Evolutionary conservation across 2,888 invertebrate species (phyloP), one percentile per base, ranked within the genome.

Genomic region (Eustalomyia histrio): DNA sequence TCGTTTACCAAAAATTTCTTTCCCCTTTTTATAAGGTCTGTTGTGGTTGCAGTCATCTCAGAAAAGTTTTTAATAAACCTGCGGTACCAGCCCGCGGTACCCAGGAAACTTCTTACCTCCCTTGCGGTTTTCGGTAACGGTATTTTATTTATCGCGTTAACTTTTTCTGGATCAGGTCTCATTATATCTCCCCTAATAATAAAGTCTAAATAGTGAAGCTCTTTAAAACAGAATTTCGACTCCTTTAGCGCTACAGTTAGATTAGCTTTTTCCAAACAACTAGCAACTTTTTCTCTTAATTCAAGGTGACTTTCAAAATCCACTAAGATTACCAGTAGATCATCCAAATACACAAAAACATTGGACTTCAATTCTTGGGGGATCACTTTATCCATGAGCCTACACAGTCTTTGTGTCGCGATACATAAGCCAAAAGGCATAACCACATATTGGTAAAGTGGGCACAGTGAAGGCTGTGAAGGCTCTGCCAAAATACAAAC

Each of bases 401-500:
- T n/a, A n/a, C n/a, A n/a, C n/a, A n/a, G n/a, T n/a, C n/a, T n/a
- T n/a, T n/a, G n/a, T n/a, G n/a, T n/a, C n/a, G n/a, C n/a, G n/a
- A n/a, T n/a, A n/a, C n/a, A n/a, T n/a, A n/a, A n/a, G n/a, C n/a
- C n/a, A n/a, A n/a, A n/a, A n/a, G n/a, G n/a, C n/a, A n/a, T n/a
- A n/a, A n/a, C n/a, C n/a, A n/a, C n/a, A n/a, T n/a, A n/a, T n/a
- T n/a, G n/a, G n/a, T n/a, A n/a, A n/a, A n/a, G n/a, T n/a, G n/a
- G 65, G 65, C 0, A 65, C 35, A 12, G 65, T 35, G 21, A 65
- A 73, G 2, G 80, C 78, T 21, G 69, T 71, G 50, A 57, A 68
- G 10, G 53, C 58, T 76, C 52, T 76, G 72, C 76, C 76, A 76
- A 24, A 73, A 76, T 7, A 73, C 58, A 33, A 55, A 74, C 14